Conservation (phyloP, 2,797 vertebrate genomes). For the Eremophila alpestris region DNA sequence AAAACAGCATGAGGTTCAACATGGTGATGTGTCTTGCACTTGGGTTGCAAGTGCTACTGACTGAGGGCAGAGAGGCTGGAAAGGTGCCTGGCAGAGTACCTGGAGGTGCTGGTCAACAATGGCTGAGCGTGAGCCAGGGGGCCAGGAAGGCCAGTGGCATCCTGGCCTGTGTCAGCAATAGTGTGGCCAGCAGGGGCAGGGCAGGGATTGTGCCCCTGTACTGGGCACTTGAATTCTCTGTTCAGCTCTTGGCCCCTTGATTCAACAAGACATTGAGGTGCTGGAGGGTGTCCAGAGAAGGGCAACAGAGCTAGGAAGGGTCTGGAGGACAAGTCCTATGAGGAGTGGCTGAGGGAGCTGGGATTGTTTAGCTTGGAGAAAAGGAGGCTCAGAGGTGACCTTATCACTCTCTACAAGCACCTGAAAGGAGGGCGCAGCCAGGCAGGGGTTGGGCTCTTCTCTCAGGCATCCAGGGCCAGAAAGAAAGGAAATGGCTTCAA, state of each 20-base stretch:
- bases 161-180: rapidly evolving
- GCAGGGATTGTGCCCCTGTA: rapidly evolving
- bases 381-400: too few relatives aligned
- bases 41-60: too few relatives aligned
- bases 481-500: not conserved
- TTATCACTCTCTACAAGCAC: rapidly evolving
- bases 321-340: not conserved
- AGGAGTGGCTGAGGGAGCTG: rapidly evolving
- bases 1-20: not conserved
- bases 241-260: not conserved
- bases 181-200: not conserved
- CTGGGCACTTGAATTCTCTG: rapidly evolving
- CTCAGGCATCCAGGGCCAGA: rapidly evolving
- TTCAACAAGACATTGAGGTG: not conserved
- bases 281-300: not conserved
- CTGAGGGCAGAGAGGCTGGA: not conserved
- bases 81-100: not conserved
- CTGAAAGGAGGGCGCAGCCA: not conserved
- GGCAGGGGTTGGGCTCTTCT: rapidly evolving
- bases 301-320: rapidly evolving
- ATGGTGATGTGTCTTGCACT: not conserved
- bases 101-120: rapidly evolving
- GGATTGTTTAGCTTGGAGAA: rapidly evolving
- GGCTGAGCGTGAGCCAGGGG: rapidly evolving
- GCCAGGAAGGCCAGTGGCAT: not conserved